phyloP scores from a whole-genome alignment of 1,140 invertebrate genomes.

The Batillaria attramentaria region DNA sequence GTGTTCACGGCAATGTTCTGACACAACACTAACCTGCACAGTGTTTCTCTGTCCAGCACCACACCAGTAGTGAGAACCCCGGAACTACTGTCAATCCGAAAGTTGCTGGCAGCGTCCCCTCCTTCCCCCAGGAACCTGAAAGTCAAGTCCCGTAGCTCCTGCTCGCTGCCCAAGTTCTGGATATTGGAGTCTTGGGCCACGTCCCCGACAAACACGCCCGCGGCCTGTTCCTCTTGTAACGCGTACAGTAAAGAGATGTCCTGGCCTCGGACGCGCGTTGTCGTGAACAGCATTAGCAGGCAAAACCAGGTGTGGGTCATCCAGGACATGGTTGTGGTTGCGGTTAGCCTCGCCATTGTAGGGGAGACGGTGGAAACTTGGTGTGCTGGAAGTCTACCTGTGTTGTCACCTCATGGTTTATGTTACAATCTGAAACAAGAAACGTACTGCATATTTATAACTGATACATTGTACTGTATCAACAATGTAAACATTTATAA shows the following conservation, averaged over 20 bases:
- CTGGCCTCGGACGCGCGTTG: constrained; percentile 23
- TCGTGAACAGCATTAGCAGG: not conserved
- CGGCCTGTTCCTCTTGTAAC: constrained; percentile 37
- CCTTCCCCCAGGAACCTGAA: constrained; percentile 56
- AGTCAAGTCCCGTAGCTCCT: constrained; percentile 46
- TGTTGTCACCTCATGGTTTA: not conserved
- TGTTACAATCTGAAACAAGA: too few species aligned
- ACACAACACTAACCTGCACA: constrained; percentile 29
- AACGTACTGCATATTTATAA: too few species aligned
- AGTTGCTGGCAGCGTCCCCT: constrained; percentile 72
- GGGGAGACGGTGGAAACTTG: not conserved
- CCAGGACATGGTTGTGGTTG: not conserved
- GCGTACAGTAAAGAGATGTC: constrained; percentile 35
- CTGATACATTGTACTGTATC: too few species aligned
- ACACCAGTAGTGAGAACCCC: constrained; percentile 50
- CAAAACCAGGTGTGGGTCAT: not conserved
- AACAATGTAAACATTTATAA: too few species aligned
- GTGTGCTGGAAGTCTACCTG: not conserved
- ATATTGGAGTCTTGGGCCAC: constrained; percentile 48
- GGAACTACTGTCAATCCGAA: constrained; percentile 49
- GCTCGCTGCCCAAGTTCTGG: constrained; percentile 29
- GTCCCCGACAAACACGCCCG: constrained; percentile 41
- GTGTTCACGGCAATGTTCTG: too few species aligned
- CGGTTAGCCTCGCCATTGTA: too few species aligned
- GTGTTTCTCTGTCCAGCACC: constrained; percentile 54